Percentiles rank a stretch among this genome's conserved stretches.
These are phyloP conservation scores for Lanistes nyassanus DNA, from an alignment of 1,140 invertebrate genomes.

Conservation along the genomic window DNA sequence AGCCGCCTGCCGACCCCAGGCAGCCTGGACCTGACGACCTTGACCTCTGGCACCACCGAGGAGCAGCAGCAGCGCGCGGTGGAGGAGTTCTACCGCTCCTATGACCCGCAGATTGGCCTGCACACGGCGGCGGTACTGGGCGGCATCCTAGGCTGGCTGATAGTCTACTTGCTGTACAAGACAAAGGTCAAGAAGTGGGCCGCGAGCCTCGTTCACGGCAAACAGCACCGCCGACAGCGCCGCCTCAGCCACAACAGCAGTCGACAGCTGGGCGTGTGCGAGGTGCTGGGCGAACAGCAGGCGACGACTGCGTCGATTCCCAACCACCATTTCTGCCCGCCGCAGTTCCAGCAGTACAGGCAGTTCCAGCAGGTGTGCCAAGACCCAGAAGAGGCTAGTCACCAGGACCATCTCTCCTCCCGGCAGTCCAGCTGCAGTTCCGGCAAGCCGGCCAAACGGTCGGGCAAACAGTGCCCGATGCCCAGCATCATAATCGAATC, in stretches of 20 bases:
- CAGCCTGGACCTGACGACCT: not conserved
- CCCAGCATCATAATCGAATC: constrained; percentile 25
- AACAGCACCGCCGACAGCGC: not conserved
- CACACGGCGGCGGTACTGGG: constrained; percentile 51
- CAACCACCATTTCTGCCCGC: not conserved
- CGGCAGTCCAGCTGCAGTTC: constrained; percentile 23
- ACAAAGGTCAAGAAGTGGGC: constrained; percentile 46
- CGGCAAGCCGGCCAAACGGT: constrained; percentile 12
- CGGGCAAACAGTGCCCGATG: constrained; percentile 9
- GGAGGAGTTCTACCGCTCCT: constrained; percentile 46
- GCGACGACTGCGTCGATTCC: no score
- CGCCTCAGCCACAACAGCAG: not conserved
- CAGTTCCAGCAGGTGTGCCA: constrained; percentile 7
- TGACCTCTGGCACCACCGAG: not conserved
- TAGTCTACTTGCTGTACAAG: constrained; percentile 48
- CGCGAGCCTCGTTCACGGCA: constrained; percentile 6
- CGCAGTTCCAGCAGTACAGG: not conserved
- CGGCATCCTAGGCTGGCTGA: constrained; percentile 46
- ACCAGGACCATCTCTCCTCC: not conserved
- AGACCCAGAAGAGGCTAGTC: not conserved
- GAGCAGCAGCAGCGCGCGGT: constrained; percentile 16
- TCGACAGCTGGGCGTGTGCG: not conserved
- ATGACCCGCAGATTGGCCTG: constrained; percentile 49
- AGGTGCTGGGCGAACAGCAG: not conserved
- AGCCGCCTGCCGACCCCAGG: not conserved